Evolutionary conservation across 2,888 invertebrate species (phyloP).

Genomic region (Agrotis puta): DNA sequence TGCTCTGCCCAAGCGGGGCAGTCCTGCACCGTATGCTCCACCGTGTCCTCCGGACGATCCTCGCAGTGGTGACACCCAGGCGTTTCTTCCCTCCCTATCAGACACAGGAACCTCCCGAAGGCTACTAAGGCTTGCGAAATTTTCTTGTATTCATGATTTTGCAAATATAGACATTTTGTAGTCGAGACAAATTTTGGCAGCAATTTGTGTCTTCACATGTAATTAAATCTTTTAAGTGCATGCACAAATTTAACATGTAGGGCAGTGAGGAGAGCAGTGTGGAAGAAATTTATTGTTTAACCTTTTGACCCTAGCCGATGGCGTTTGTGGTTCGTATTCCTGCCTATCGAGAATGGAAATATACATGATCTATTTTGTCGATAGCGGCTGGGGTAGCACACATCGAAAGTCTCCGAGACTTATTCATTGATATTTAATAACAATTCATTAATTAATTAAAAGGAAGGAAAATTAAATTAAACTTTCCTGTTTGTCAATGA

Average conservation of each 20-base stretch:
- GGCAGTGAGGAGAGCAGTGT: not conserved
- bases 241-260: no score
- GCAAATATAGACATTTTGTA: no score
- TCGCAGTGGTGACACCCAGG: no score
- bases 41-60: no score
- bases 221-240: not conserved
- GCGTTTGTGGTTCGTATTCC: no score
- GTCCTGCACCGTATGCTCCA: no score
- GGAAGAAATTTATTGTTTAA: not conserved
- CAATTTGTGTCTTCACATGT: no score
- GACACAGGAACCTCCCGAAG: no score
- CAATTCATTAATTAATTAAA: not conserved
- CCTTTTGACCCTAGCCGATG: not conserved
- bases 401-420: not conserved
- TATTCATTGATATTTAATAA: constrained; percentile 9
- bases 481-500: constrained; percentile 15
- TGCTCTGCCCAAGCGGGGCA: no score
- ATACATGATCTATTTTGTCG: not conserved
- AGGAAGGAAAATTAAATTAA: constrained; percentile 1
- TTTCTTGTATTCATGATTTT: not conserved
- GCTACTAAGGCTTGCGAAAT: no score
- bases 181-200: not conserved
- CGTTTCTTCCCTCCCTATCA: no score
- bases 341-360: no score
- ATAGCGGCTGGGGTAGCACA: not conserved